phyloP scores from a whole-genome alignment of 2,888 invertebrate genomes.

The Tachina fera region DNA sequence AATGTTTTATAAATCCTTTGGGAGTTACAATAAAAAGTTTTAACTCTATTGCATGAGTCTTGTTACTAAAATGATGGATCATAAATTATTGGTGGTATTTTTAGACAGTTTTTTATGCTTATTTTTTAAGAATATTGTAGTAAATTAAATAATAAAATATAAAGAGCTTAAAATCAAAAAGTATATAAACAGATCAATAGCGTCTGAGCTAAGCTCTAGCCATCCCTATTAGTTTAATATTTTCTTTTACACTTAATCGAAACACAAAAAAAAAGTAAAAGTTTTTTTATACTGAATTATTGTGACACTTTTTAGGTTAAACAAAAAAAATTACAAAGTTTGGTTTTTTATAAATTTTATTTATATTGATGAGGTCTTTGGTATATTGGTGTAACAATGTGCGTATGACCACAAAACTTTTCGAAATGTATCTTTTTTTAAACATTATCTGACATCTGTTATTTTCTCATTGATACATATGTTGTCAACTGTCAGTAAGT shows the following conservation, averaged over 20 bases:
- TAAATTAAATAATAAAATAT: too few species aligned
- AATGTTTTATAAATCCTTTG: background rate
- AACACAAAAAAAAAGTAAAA: too few species aligned
- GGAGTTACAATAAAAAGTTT: background rate
- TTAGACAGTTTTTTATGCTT: too few species aligned
- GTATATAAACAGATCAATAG: too few species aligned
- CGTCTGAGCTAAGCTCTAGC: too few species aligned
- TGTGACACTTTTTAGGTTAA: background rate
- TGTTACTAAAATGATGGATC: background rate
- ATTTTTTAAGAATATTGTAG: too few species aligned
- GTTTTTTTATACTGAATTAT: too few species aligned
- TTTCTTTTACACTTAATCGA: too few species aligned
- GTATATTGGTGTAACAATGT: background rate
- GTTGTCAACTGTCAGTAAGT: slow-evolving; percentile 62
- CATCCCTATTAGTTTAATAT: too few species aligned
- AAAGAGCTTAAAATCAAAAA: too few species aligned
- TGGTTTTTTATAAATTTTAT: slow-evolving; percentile 18
- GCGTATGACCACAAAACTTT: slow-evolving; percentile 11
- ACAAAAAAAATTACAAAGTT: background rate
- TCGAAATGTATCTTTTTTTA: slow-evolving; percentile 41
- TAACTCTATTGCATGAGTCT: background rate
- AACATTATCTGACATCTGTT: slow-evolving; percentile 42
- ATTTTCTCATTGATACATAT: slow-evolving; percentile 55
- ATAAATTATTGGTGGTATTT: too few species aligned
- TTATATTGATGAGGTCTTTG: background rate